A percentile compares a stretch with the other conserved stretches of the same genome.
These are phyloP conservation scores for Periphyllus acericola DNA, from an alignment of 2,888 invertebrate genomes.

Conservation along the genomic window DNA sequence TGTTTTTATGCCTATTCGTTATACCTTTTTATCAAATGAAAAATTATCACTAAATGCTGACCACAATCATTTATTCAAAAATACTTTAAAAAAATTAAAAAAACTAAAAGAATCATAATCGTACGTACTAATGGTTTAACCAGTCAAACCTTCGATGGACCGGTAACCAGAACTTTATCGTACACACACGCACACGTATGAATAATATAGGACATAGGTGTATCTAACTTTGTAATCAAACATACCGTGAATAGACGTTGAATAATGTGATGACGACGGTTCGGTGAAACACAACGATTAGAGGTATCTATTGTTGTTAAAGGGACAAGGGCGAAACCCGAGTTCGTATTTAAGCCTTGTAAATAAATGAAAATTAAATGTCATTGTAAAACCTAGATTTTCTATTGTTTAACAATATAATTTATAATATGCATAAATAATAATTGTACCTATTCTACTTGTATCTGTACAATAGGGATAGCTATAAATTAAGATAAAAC, in stretches of 20 bases:
- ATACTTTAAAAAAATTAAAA: no score
- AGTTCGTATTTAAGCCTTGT: background rate
- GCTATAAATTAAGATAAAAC: no score
- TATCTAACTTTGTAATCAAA: background rate
- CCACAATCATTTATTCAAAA: no score
- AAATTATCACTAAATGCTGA: no score
- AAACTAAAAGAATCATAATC: no score
- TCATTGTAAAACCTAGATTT: background rate
- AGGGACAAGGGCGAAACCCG: background rate
- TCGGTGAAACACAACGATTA: background rate
- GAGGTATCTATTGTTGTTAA: background rate
- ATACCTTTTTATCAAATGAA: no score
- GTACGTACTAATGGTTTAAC: no score
- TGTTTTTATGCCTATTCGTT: no score
- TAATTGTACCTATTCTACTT: background rate
- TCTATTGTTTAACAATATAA: background rate
- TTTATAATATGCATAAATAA: slow-evolving; percentile 12
- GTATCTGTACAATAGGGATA: no score
- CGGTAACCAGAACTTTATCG: background rate
- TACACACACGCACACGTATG: background rate
- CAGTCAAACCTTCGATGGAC: no score
- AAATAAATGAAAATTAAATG: slow-evolving; percentile 6
- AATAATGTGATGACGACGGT: background rate
- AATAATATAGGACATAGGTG: background rate
- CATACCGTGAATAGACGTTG: background rate